phyloP scores from a whole-genome alignment of 2,888 invertebrate species.

The Dione juno region DNA sequence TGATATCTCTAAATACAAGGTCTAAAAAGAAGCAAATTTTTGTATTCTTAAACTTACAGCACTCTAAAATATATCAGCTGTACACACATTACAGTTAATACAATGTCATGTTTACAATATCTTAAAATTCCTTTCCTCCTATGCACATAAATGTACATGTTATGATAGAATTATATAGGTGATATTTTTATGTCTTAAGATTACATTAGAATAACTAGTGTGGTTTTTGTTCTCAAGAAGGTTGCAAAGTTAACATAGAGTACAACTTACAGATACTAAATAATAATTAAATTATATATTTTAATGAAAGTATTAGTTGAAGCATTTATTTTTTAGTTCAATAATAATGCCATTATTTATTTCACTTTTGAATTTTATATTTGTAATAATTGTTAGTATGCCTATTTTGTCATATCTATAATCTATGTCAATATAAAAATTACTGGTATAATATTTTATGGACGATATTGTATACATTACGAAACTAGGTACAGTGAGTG shows the following conservation, averaged over 20 bases:
- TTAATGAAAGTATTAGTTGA: constrained; percentile 4
- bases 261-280: constrained; percentile 3
- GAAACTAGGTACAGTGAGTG: neutral
- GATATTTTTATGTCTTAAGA: neutral
- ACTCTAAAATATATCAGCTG: neutral
- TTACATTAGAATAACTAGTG: neutral
- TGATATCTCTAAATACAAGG: too few species aligned
- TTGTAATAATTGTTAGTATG: neutral
- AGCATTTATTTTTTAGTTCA: neutral
- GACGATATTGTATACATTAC: neutral
- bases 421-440: neutral
- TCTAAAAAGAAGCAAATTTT: neutral
- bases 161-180: neutral
- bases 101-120: neutral
- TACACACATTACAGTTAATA: constrained; percentile 1
- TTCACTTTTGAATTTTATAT: neutral
- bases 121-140: neutral
- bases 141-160: neutral
- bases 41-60: neutral
- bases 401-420: neutral
- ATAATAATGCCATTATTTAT: neutral
- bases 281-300: neutral
- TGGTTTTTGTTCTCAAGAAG: constrained; percentile 4
- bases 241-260: constrained; percentile 2
- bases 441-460: neutral